These are phyloP conservation scores for Paelopatides confundens DNA, from an alignment of 53 echinoderm and acorn worm species.

Conservation along the genomic window DNA sequence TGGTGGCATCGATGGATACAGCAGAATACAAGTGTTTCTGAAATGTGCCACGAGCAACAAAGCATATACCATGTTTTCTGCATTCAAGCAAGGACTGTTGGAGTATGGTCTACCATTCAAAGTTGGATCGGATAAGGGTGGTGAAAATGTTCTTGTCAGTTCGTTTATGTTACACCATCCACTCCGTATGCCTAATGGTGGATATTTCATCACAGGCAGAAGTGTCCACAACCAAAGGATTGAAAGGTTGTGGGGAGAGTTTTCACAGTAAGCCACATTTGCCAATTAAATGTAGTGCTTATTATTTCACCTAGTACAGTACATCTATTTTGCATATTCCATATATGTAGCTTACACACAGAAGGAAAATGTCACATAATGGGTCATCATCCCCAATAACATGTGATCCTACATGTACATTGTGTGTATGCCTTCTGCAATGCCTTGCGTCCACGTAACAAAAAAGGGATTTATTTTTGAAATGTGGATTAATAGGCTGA, in stretches of 20 bases:
- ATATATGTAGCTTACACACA: no score
- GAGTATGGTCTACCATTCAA: slow-evolving; percentile 70
- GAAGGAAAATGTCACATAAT: no score
- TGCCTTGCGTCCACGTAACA: no score
- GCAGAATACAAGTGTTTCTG: slow-evolving; percentile 56
- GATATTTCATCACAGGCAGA: slow-evolving; percentile 63
- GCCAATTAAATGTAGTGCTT: no score
- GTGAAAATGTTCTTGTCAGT: slow-evolving; percentile 67
- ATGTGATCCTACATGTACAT: no score
- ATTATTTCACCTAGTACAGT: no score
- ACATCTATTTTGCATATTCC: no score
- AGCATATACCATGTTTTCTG: slow-evolving; percentile 32
- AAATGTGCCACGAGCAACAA: slow-evolving; percentile 64
- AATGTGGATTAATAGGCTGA: no score
- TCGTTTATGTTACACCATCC: slow-evolving; percentile 66
- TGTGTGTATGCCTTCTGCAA: no score
- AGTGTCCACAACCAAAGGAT: slow-evolving; percentile 71
- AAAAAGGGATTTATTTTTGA: no score
- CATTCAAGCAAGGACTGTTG: slow-evolving; percentile 36
- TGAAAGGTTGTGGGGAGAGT: slow-evolving; percentile 73
- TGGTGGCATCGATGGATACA: slow-evolving; percentile 76
- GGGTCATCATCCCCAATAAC: no score
- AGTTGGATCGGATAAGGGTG: slow-evolving; percentile 69
- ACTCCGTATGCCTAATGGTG: slow-evolving; percentile 50
- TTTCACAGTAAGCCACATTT: background rate